Evolutionary conservation across 2,797 vertebrate genomes (phyloP), one percentile per base, ranked within the genome.

Genomic region (Cyclura pinguis): DNA sequence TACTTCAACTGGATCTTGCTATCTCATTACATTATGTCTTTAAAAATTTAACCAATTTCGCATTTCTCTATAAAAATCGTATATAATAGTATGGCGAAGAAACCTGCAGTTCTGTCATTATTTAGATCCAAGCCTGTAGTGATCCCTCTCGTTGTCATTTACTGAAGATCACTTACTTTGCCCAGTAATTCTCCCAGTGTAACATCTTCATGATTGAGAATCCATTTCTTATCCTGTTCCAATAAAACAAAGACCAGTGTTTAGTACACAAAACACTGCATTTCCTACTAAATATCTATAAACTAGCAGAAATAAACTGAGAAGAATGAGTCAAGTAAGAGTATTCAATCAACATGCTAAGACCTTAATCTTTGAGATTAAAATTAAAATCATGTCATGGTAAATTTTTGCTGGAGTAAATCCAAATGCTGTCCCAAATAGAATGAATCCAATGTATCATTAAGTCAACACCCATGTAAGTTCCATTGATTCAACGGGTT

Each of bases 181-280:
- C 99, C 99, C 76, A 99, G 96, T 91, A 99, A 97, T 94, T 99
- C 99, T 91, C 98, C 99, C 85, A 99, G 96, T n/a, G 96, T 97
- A 78, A 99, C 98, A 87, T 99, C 99, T 97, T 99, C 99, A 42
- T 99, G 99, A 97, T 98, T 99, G 92, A 99, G 98, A 96, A 99
- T 97, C 99, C 99, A 99, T 89, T 99, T 99, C 95, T 99, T 99
- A 97, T 99, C 99, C 99, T 99, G 93, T 0, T 90, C 62, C 83
- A 95, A 95, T 52, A 92, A 85, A 94, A 91, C 93, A 92, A 89
- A 1, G 12, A 88, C 47, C 87, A 29, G n/a, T 90, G 81, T 93
- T 96, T 64, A 95, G 81, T 47, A 2, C 55, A 89, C 35, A 18
- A 13, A 93, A 94, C 52, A 87, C 29, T 38, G 8, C 6, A 91